Evolutionary conservation across 2,888 invertebrate species (phyloP), one percentile per base, ranked within the genome.

Genomic region (Oligia latruncula): DNA sequence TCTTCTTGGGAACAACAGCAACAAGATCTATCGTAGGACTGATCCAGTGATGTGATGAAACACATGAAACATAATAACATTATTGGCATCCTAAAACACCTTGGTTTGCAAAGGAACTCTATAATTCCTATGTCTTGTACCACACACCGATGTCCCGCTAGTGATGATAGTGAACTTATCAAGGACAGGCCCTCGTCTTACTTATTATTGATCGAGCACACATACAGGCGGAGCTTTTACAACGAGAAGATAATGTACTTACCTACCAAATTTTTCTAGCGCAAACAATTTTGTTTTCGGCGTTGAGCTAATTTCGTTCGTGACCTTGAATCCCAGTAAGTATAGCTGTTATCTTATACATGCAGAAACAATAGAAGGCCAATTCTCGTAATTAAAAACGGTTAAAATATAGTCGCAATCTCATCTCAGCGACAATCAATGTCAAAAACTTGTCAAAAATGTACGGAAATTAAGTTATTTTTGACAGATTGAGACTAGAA

Each of bases 171-270:
- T 90, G 86, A 90, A 86, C 90, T 80, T 70, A 75, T 72, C 90
- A 92, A 91, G 91, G 91, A 81, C 92, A 85, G 15, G 80, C 71
- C 74, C 73, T 82, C 71, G 74, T 70, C 77, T 83, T 67, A 75
- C 70, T 83, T 77, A 76, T 81, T 83, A 87, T 90, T 78, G 85
- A 81, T 84, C 77, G 74, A 43, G 43, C 40, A 6, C 58, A 52
- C 35, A 67, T 82, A 89, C 87, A 90, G 90, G 84, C 17, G 71
- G 87, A 65, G 65, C 40, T 64, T 72, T 52, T 66, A 35, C 52
- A 13, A 72, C 0, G 15, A 52, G 35, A 60, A 52, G n/a, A 60
- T 58, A 23, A 49, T 62, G 35, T 49, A 46, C n/a, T 15, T 5
- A 52, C 29, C 29, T 29, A 29, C 29, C 29, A 29, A 29, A 20